Evolutionary conservation across 1,140 invertebrate genomes (phyloP).

Genomic region (Eulimnadia texana): DNA sequence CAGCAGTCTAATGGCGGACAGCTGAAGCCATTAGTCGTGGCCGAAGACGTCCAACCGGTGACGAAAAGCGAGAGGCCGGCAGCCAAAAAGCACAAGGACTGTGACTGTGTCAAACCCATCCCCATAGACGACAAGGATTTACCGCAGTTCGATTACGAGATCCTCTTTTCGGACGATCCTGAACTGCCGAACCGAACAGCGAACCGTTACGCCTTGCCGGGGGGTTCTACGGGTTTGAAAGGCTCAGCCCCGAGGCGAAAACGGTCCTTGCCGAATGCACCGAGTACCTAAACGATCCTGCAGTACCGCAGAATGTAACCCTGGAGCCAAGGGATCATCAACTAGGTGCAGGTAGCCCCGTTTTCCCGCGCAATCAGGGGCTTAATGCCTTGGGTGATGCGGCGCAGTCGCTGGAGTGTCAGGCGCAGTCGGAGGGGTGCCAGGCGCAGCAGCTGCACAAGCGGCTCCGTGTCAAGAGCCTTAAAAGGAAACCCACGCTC

Average conservation of each 20-base stretch:
- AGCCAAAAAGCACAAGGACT: not conserved
- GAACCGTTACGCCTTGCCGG: slow-evolving; percentile 11
- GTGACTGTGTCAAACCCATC: not conserved
- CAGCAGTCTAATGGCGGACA: too few relatives aligned
- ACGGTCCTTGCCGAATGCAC: slow-evolving; percentile 25
- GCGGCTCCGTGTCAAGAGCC: too few relatives aligned
- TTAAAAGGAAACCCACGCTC: too few relatives aligned
- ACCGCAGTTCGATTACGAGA: slow-evolving; percentile 7
- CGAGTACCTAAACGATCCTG: slow-evolving; percentile 21
- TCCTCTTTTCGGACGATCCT: slow-evolving; percentile 6
- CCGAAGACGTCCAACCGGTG: too few relatives aligned
- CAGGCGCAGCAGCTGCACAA: too few relatives aligned
- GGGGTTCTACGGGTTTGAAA: not conserved
- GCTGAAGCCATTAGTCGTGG: too few relatives aligned
- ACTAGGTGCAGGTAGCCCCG: too few relatives aligned
- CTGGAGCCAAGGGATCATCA: too few relatives aligned
- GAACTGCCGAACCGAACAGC: slow-evolving; percentile 15
- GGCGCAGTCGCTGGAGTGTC: too few relatives aligned
- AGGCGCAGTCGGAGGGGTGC: too few relatives aligned
- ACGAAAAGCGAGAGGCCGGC: not conserved
- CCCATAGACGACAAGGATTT: slow-evolving; percentile 1
- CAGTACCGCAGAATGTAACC: not conserved
- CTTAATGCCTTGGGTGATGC: too few relatives aligned
- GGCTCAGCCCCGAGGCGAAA: slow-evolving; percentile 1
- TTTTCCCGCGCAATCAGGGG: too few relatives aligned